Conservation (phyloP, 1,140 invertebrate genomes). For the Calosoma granatense region DNA sequence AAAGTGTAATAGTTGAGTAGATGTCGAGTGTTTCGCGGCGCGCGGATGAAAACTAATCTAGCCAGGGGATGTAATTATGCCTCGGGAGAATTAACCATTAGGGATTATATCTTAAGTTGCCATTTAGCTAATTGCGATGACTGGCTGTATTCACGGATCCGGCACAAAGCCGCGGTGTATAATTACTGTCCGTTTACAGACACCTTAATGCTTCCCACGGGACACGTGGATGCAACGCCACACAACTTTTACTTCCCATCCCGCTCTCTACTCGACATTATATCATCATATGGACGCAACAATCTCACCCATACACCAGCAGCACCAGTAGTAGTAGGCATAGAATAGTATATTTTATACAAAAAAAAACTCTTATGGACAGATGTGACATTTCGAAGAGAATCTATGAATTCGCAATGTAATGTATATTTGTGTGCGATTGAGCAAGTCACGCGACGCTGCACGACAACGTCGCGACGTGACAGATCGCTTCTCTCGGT, state of each 20-base stretch:
- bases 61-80: conserved; percentile 9
- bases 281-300: conserved; percentile 8
- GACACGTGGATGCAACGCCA: conserved; percentile 6
- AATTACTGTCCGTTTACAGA: conserved; percentile 17
- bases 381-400: too few relatives aligned
- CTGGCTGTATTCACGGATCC: neutral
- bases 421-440: too few relatives aligned
- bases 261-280: too few relatives aligned
- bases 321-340: too few relatives aligned
- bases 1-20: neutral
- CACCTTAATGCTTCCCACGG: conserved; percentile 14
- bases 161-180: conserved; percentile 16
- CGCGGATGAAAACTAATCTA: conserved; percentile 4
- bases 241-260: too few relatives aligned
- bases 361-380: too few relatives aligned
- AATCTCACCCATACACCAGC: neutral
- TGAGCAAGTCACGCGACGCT: too few relatives aligned
- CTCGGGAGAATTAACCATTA: conserved; percentile 14
- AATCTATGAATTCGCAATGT: too few relatives aligned
- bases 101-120: conserved; percentile 13
- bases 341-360: too few relatives aligned
- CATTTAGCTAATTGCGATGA: conserved; percentile 20
- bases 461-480: too few relatives aligned
- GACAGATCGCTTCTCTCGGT: conserved; percentile 17
- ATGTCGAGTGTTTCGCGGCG: neutral